phyloP scores from a whole-genome alignment of 2,797 vertebrate genomes.

The Coendou prehensilis region DNA sequence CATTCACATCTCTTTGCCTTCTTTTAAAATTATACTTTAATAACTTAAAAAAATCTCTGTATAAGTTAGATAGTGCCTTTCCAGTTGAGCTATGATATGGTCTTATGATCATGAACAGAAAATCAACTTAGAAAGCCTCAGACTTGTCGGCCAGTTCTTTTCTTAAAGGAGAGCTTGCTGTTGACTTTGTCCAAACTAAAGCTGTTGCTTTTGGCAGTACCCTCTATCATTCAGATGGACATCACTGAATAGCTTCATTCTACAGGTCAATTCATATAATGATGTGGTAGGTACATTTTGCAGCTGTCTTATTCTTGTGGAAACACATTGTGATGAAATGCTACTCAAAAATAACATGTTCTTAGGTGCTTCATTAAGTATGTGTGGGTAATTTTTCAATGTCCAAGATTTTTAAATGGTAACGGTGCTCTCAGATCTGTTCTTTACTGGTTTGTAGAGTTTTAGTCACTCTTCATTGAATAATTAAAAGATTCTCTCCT shows the following conservation, averaged over 20 bases:
- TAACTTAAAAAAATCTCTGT: not conserved
- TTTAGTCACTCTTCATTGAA: slow-evolving; percentile 47
- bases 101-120: slow-evolving; percentile 26
- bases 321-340: not conserved
- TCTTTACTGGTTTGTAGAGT: not conserved
- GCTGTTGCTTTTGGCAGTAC: slow-evolving; percentile 47
- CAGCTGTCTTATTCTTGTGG: slow-evolving; percentile 7
- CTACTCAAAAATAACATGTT: slow-evolving; percentile 51
- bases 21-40: slow-evolving; percentile 50
- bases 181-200: slow-evolving; percentile 7
- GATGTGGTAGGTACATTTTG: not conserved
- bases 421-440: not conserved
- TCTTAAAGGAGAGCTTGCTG: not conserved
- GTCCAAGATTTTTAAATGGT: not conserved
- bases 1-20: not conserved
- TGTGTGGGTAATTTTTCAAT: not conserved
- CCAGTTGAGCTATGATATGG: not conserved
- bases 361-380: slow-evolving; percentile 17
- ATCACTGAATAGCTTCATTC: not conserved
- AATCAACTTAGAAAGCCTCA: slow-evolving; percentile 55
- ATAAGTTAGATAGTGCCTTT: slow-evolving; percentile 47
- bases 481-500: slow-evolving; percentile 43
- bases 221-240: not conserved
- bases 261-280: not conserved
- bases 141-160: not conserved